Percentiles rank a stretch among this genome's conserved stretches.
Evolutionary conservation across 2,113 vertebrate genomes (phyloP).

Genomic region (Cyphomyrus discorhynchus): DNA sequence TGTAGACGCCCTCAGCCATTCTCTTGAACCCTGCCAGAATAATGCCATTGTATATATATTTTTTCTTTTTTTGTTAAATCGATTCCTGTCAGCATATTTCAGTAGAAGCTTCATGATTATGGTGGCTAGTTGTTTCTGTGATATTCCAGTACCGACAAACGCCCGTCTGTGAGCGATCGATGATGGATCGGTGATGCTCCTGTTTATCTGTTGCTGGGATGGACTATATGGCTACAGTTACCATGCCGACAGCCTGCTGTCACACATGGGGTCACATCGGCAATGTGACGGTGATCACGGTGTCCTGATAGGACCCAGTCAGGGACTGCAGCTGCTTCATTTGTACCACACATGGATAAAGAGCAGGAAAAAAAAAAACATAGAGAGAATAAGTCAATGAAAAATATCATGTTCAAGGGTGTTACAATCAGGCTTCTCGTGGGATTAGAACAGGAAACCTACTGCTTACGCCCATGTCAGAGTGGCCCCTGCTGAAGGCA

Average conservation of each 20-base stretch:
- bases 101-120: neutral
- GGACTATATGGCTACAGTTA: neutral
- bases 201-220: neutral
- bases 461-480: neutral
- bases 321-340: neutral
- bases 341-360: neutral
- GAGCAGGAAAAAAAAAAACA: neutral
- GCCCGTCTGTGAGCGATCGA: neutral
- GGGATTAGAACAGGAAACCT: neutral
- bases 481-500: neutral
- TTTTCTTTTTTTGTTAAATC: neutral
- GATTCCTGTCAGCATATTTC: neutral
- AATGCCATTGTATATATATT: neutral
- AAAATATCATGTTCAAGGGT: neutral
- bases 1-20: neutral
- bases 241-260: neutral
- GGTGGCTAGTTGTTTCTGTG: neutral
- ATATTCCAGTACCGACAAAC: neutral
- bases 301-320: neutral
- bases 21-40: neutral
- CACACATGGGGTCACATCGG: neutral
- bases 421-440: neutral
- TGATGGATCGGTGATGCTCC: neutral
- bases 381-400: neutral
- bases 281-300: neutral